Percentiles rank a stretch among this genome's conserved stretches.
Conservation (phyloP, 2,888 invertebrate genomes). For the Leptopilina drosophilae region DNA sequence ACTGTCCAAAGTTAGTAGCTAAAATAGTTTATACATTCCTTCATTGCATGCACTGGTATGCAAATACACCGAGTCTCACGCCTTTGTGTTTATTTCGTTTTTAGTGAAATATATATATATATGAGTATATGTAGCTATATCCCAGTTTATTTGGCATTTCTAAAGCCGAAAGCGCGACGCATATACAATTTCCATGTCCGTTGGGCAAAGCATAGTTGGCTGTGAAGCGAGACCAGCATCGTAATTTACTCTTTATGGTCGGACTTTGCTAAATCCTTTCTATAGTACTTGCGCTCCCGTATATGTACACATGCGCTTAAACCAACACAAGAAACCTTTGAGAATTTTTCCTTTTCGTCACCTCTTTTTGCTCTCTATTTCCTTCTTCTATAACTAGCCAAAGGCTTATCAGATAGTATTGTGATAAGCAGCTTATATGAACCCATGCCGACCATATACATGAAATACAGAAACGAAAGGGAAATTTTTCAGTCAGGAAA, state of each 20-base stretch:
- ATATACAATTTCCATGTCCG: slow-evolving; percentile 51
- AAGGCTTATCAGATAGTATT: slow-evolving; percentile 53
- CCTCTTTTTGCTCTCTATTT: slow-evolving; percentile 43
- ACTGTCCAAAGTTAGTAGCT: slow-evolving; percentile 12
- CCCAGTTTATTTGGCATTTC: slow-evolving; percentile 49
- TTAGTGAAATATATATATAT: slow-evolving; percentile 46
- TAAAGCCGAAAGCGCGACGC: slow-evolving; percentile 46
- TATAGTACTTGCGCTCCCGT: slow-evolving; percentile 50
- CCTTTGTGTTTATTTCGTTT: slow-evolving; percentile 54
- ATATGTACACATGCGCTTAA: slow-evolving; percentile 44
- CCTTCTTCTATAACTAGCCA: slow-evolving; percentile 45
- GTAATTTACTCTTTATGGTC: slow-evolving; percentile 71
- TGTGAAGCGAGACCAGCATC: slow-evolving; percentile 68
- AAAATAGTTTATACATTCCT: slow-evolving; percentile 22
- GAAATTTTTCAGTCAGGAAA: too few species aligned
- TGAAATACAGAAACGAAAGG: neutral
- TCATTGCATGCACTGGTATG: slow-evolving; percentile 42
- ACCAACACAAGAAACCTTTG: slow-evolving; percentile 40
- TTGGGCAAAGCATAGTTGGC: slow-evolving; percentile 54
- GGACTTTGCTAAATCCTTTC: slow-evolving; percentile 70
- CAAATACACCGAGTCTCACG: slow-evolving; percentile 41
- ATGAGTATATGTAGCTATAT: neutral
- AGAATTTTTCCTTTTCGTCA: slow-evolving; percentile 50
- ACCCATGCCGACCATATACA: neutral
- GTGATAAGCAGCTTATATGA: slow-evolving; percentile 37